Conservation (phyloP, 2,888 invertebrate genomes). For the Plebejus melissa region DNA sequence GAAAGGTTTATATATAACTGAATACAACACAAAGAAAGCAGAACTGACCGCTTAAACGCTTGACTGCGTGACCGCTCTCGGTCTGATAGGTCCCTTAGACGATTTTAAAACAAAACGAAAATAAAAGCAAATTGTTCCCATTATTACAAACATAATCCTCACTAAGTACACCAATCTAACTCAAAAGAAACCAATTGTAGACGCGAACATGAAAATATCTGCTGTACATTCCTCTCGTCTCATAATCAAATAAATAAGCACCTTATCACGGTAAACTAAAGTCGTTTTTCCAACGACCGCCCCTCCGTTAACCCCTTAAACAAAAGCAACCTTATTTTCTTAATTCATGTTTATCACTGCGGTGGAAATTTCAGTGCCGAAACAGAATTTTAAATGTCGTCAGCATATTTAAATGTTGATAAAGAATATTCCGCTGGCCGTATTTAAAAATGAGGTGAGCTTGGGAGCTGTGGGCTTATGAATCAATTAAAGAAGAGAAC, state of each 20-base stretch:
- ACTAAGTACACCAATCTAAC: constrained; percentile 8
- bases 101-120: background rate
- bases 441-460: background rate
- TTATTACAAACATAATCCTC: constrained; percentile 13
- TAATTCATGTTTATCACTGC: constrained; percentile 19
- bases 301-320: background rate
- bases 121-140: background rate
- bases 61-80: too few species aligned
- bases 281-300: background rate
- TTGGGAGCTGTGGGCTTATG: background rate
- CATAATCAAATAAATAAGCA: background rate
- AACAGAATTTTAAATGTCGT: constrained; percentile 18
- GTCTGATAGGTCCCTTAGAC: too few species aligned
- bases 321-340: constrained; percentile 14
- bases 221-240: background rate
- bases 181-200: constrained; percentile 13
- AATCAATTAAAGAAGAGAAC: background rate
- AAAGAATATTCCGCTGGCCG: constrained; percentile 3
- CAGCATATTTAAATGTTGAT: constrained; percentile 16
- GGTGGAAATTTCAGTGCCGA: constrained; percentile 17
- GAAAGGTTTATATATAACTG: too few species aligned
- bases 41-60: too few species aligned
- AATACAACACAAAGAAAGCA: too few species aligned
- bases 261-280: background rate
- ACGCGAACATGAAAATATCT: constrained; percentile 13